Base-by-base conservation (phyloP, 2,888 invertebrate species). In the Phragmatobia fuliginosa region DNA sequence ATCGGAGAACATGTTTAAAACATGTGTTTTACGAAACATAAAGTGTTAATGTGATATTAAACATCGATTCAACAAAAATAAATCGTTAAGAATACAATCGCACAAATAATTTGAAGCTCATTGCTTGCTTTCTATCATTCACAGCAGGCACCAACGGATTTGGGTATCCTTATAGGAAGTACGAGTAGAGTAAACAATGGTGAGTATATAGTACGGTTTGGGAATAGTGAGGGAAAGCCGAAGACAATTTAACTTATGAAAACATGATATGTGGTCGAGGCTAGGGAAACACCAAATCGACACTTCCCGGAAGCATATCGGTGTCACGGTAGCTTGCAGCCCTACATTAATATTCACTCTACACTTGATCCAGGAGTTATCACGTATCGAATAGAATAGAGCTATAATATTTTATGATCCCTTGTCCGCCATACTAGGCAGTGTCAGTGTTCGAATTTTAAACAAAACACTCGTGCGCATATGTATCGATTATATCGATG, bases 371-470 rank as follows among this genome's bases (percentile, higher is more conserved):
- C 91, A 88, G 90, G 92, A 92, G 90, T 92, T 90, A 93, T 92
- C 94, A 95, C 95, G 95, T 95, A 93, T 89, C 90, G 91, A 94
- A 95, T 94, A 94, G 94, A 95, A 95, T 95, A 92, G 94, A 94
- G 87, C 90, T 87, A 93, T 95, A 92, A 95, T 93, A 91, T 94
- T 95, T 95, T 92, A 95, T 90, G 91, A 94, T 89, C 95, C 91
- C 94, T 95, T 95, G 95, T 95, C 87, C 91, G 90, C 94, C 94
- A 90, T 95, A 94, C 93, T 87, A 80, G 94, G 87, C 82, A 81
- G 83, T 83, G 85, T 87, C 91, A 88, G 86, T 90, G 91, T 88
- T 92, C 94, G 94, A 93, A 94, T 93, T 92, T 92, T 92, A 93
- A 94, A 92, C 88, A 85, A 89, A 88, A 86, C 81, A 83, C 79